Percentiles rank a stretch among this genome's conserved stretches.
phyloP scores from a whole-genome alignment of 2,797 vertebrate genomes.

The Potorous gilbertii region DNA sequence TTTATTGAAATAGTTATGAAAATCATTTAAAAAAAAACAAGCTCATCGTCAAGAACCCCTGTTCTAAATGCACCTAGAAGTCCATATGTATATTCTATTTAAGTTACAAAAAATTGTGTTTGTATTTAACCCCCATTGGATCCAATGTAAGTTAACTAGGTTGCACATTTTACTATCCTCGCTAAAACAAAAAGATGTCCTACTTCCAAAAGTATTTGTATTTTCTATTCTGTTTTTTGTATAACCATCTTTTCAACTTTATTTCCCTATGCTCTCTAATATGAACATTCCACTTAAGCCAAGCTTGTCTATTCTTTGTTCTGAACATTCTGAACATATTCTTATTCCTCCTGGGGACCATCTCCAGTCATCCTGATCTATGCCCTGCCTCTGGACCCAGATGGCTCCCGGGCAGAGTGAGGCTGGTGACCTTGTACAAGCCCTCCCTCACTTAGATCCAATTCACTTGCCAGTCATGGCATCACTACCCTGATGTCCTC shows the following conservation, averaged over 20 bases:
- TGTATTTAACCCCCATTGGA: neutral
- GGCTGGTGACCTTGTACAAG: no score
- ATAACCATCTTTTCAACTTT: conserved; percentile 49
- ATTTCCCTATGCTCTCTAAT: neutral
- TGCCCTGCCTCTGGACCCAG: neutral
- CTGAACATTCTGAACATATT: no score
- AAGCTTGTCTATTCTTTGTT: neutral
- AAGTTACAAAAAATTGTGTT: neutral
- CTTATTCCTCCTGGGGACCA: neutral
- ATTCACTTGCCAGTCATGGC: no score
- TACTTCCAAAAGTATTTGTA: conserved; percentile 38
- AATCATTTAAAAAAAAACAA: neutral
- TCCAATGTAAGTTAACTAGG: neutral
- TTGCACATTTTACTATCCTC: conserved; percentile 23
- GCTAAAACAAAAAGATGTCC: neutral
- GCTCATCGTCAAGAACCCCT: neutral
- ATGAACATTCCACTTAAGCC: neutral
- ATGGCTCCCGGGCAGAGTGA: no score
- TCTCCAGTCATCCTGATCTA: neutral
- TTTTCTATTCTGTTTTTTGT: conserved; percentile 42
- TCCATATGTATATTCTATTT: neutral
- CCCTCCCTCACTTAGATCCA: no score
- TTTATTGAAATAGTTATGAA: neutral
- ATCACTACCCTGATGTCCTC: no score
- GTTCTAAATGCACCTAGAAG: neutral